Evolutionary conservation across 1,140 invertebrate species (phyloP).

Genomic region (Ceratina japonica): DNA sequence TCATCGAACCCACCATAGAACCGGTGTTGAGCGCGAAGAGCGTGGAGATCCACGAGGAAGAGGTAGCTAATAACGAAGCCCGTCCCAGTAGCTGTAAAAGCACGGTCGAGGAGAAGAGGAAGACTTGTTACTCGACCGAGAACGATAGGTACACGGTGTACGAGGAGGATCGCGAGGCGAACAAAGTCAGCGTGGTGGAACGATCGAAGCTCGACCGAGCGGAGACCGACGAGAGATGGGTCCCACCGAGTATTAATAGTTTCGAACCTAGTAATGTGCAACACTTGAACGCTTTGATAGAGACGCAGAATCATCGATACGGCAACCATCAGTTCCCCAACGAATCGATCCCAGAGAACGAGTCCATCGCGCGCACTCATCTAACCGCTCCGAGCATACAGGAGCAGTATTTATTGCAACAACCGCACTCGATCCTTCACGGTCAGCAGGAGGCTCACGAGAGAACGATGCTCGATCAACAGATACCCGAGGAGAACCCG

Average conservation of each 20-base stretch:
- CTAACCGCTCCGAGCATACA: conserved; percentile 67
- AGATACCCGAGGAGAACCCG: conserved; percentile 47
- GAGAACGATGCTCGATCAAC: conserved; percentile 33
- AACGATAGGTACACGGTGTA: conserved; percentile 67
- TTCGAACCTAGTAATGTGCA: conserved; percentile 74
- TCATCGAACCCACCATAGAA: conserved; percentile 32
- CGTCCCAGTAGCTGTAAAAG: conserved; percentile 44
- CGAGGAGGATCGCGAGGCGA: conserved; percentile 69
- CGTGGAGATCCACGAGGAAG: conserved; percentile 13
- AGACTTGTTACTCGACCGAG: conserved; percentile 70
- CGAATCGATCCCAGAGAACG: conserved; percentile 48
- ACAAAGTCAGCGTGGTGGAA: conserved; percentile 74
- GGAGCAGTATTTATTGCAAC: conserved; percentile 73
- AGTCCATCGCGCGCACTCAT: conserved; percentile 62
- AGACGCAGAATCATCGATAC: conserved; percentile 76
- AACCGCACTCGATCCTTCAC: conserved; percentile 63
- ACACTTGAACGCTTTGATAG: conserved; percentile 75
- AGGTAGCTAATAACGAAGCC: conserved; percentile 40
- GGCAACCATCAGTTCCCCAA: conserved; percentile 70
- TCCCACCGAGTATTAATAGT: conserved; percentile 81
- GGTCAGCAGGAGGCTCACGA: conserved; percentile 64
- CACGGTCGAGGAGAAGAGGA: conserved; percentile 70
- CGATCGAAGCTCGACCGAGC: conserved; percentile 78
- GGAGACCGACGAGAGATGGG: conserved; percentile 84
- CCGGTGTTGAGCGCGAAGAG: conserved; percentile 17